Conservation (phyloP, 2,888 invertebrate species). For the Pocota personata region DNA sequence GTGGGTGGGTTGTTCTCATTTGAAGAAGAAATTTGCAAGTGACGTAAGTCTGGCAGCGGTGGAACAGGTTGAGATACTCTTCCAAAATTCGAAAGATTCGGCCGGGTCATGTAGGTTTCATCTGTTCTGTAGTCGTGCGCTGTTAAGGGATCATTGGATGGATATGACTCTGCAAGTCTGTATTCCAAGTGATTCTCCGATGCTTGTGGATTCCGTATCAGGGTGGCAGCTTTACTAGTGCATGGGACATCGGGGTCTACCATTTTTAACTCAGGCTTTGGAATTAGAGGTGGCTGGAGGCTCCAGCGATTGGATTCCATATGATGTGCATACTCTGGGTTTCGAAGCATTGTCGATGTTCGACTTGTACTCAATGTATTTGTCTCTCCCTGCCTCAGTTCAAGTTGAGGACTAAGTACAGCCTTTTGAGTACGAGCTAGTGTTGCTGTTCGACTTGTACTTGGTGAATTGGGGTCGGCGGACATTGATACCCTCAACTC, state of each 20-base stretch:
- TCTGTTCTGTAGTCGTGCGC: slow-evolving; percentile 18
- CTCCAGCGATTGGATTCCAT: slow-evolving; percentile 51
- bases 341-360: slow-evolving; percentile 1
- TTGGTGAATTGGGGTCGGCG: slow-evolving; percentile 27
- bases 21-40: slow-evolving; percentile 73
- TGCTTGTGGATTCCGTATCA: slow-evolving; percentile 41
- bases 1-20: slow-evolving; percentile 23
- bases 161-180: slow-evolving; percentile 19
- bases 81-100: slow-evolving; percentile 37
- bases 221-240: slow-evolving; percentile 50
- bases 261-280: slow-evolving; percentile 45
- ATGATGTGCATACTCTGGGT: slow-evolving; percentile 19
- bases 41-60: slow-evolving; percentile 77
- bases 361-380: slow-evolving; percentile 5
- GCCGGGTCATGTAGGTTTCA: slow-evolving; percentile 28
- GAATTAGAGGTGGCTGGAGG: not conserved
- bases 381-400: not conserved
- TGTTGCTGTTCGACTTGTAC: slow-evolving; percentile 44
- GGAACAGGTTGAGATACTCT: slow-evolving; percentile 69
- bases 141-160: slow-evolving; percentile 12
- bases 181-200: slow-evolving; percentile 27
- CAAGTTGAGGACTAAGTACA: slow-evolving; percentile 12
- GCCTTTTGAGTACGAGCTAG: slow-evolving; percentile 34
- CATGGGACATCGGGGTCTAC: slow-evolving; percentile 46
- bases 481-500: slow-evolving; percentile 76